These are phyloP conservation scores for Platichthys stellatus DNA, from an alignment of 2,113 vertebrate species.

Conservation along the genomic window DNA sequence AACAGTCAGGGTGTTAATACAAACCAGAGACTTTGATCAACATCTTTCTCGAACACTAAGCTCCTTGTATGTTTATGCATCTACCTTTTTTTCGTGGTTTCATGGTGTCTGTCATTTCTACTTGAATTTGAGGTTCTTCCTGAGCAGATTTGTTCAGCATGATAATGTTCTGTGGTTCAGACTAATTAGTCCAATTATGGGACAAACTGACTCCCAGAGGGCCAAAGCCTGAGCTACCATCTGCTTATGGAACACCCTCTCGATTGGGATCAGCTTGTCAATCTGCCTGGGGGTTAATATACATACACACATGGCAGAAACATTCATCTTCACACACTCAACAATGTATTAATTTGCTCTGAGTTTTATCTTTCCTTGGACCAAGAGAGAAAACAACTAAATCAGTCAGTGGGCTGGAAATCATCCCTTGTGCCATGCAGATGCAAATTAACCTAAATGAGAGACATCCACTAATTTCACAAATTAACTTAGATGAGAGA, in stretches of 20 bases:
- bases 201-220: slow-evolving; percentile 51
- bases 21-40: not conserved
- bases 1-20: not conserved
- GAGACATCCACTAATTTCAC: not conserved
- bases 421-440: not conserved
- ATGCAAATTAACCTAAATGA: not conserved
- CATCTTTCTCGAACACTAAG: not conserved
- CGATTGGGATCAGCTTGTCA: slow-evolving; percentile 39
- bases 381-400: not conserved
- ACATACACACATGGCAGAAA: slow-evolving; percentile 6
- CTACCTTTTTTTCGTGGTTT: not conserved
- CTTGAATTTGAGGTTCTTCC: slow-evolving; percentile 18
- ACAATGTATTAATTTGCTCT: slow-evolving; percentile 5
- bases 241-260: slow-evolving; percentile 56
- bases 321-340: slow-evolving; percentile 21
- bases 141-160: slow-evolving; percentile 41
- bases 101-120: slow-evolving; percentile 1
- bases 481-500: no score
- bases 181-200: slow-evolving; percentile 52
- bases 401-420: not conserved
- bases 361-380: not conserved
- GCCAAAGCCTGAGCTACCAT: slow-evolving; percentile 47
- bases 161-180: slow-evolving; percentile 41
- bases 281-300: slow-evolving; percentile 24
- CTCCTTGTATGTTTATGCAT: not conserved